These are phyloP conservation scores for Ricordea florida DNA, from an alignment of 92 coral and sea anemone species.

Conservation along the genomic window DNA sequence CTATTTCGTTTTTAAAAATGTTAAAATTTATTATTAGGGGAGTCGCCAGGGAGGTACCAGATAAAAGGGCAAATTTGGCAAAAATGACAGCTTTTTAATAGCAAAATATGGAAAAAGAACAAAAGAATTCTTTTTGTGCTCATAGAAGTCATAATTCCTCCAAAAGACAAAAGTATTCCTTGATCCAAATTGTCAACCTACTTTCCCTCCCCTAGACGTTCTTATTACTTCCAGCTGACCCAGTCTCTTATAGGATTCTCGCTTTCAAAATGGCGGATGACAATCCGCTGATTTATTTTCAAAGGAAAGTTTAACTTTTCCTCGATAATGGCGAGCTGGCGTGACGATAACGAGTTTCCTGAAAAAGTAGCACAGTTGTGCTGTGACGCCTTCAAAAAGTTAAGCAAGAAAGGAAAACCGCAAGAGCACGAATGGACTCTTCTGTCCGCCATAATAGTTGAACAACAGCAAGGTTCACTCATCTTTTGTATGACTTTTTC, in stretches of 20 bases:
- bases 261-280: slow-evolving; percentile 70
- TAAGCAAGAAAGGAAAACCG: slow-evolving; percentile 95
- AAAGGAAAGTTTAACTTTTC: not conserved
- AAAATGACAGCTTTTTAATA: too few relatives aligned
- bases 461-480: slow-evolving; percentile 16
- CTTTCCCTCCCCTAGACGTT: not conserved
- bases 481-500: too few relatives aligned
- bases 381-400: slow-evolving; percentile 66
- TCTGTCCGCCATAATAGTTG: slow-evolving; percentile 75
- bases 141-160: too few relatives aligned
- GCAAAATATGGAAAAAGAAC: too few relatives aligned
- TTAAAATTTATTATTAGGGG: not conserved
- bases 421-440: slow-evolving; percentile 89
- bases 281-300: too few relatives aligned
- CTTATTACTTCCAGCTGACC: not conserved
- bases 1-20: too few relatives aligned
- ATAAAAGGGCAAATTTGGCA: too few relatives aligned
- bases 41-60: not conserved
- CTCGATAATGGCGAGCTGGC: slow-evolving; percentile 49
- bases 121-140: too few relatives aligned
- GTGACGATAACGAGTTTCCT: slow-evolving; percentile 70
- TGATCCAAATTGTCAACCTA: too few relatives aligned
- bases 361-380: slow-evolving; percentile 66
- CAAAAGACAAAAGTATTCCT: not conserved
- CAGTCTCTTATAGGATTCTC: slow-evolving; percentile 10